A percentile compares a stretch with the other conserved stretches of the same genome.
Evolutionary conservation across 1,140 invertebrate species (phyloP).

Genomic region (Dysdera silvatica): DNA sequence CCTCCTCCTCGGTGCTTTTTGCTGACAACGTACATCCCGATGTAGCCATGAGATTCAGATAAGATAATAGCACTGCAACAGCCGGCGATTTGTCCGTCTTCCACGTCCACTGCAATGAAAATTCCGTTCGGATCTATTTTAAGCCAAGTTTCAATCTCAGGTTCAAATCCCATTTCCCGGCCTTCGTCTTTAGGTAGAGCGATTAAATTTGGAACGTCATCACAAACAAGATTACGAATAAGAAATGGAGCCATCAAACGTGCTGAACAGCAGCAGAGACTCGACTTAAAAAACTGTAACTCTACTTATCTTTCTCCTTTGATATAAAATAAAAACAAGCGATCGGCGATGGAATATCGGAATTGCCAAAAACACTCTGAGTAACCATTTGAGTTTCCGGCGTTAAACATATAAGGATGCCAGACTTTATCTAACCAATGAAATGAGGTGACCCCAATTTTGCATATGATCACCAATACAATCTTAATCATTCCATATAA

Average conservation of each 20-base stretch:
- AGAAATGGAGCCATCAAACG: conserved; percentile 5
- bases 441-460: no score
- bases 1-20: conserved; percentile 23
- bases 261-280: no score
- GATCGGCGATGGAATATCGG: no score
- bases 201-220: conserved; percentile 28
- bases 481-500: no score
- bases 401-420: no score
- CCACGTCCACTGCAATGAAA: conserved; percentile 25
- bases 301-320: no score
- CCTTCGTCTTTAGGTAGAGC: conserved; percentile 28
- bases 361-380: no score
- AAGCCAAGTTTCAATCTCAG: conserved; percentile 30
- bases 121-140: conserved; percentile 28
- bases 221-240: conserved; percentile 20
- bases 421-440: no score
- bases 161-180: conserved; percentile 30
- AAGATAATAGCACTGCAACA: conserved; percentile 32
- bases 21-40: conserved; percentile 34
- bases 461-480: no score
- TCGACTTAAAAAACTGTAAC: no score
- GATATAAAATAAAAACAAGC: no score
- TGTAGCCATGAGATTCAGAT: conserved; percentile 29
- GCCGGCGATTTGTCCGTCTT: conserved; percentile 25
- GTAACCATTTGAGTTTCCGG: no score